Percentiles rank a stretch among this genome's conserved stretches.
phyloP scores from a whole-genome alignment of 2,797 vertebrate species.

The Lycodopsis pacificus region DNA sequence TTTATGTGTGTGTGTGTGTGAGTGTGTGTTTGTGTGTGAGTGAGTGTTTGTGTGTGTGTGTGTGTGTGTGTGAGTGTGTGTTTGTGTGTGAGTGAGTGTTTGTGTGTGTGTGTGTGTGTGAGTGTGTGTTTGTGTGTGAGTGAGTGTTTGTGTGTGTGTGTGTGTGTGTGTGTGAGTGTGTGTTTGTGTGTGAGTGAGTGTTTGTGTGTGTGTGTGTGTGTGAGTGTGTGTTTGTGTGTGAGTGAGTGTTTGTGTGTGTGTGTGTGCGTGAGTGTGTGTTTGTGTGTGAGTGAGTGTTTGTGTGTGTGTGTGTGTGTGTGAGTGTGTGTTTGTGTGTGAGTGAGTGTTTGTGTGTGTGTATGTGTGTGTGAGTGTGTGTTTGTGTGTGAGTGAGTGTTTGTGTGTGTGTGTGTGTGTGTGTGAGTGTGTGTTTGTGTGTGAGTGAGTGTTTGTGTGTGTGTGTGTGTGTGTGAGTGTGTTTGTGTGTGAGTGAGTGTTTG shows the following conservation, averaged over 20 bases:
- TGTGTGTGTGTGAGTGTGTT: conserved; percentile 25
- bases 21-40: neutral
- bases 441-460: neutral
- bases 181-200: conserved; percentile 33
- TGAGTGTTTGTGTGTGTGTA: too few relatives aligned
- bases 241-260: too few relatives aligned
- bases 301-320: too few relatives aligned
- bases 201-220: conserved; percentile 12
- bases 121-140: too few relatives aligned
- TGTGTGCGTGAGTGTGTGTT: too few relatives aligned
- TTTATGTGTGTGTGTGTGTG: neutral
- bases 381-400: too few relatives aligned
- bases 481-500: conserved; percentile 24
- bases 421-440: too few relatives aligned
- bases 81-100: too few relatives aligned
- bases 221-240: too few relatives aligned
- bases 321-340: too few relatives aligned
- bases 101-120: conserved; percentile 30
- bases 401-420: neutral
- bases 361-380: too few relatives aligned
- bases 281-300: too few relatives aligned
- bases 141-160: conserved; percentile 14
- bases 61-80: conserved; percentile 12
- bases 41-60: conserved; percentile 24
- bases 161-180: conserved; percentile 4